Conservation (phyloP, 2,888 invertebrate species). For the Dicycla oo region DNA sequence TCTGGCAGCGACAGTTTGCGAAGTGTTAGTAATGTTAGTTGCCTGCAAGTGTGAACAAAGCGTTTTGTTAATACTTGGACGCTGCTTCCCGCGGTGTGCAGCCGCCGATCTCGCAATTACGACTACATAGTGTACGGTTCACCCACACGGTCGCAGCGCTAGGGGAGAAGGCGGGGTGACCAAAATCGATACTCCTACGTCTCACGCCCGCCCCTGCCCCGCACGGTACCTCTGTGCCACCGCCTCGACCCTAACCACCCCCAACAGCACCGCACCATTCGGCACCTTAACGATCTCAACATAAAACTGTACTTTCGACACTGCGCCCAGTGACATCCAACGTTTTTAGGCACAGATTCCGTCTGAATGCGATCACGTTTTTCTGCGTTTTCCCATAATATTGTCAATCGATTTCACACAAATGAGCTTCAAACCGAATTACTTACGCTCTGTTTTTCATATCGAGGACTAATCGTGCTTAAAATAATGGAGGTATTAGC, state of each 20-base stretch:
- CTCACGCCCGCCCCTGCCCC: slow-evolving; percentile 84
- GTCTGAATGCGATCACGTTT: slow-evolving; percentile 72
- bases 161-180: slow-evolving; percentile 87
- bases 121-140: slow-evolving; percentile 82
- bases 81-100: slow-evolving; percentile 74
- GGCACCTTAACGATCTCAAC: slow-evolving; percentile 82
- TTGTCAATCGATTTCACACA: slow-evolving; percentile 64
- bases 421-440: slow-evolving; percentile 45
- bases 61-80: slow-evolving; percentile 82
- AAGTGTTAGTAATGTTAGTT: slow-evolving; percentile 63
- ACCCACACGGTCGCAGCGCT: slow-evolving; percentile 88
- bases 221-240: slow-evolving; percentile 77
- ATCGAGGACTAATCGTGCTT: slow-evolving; percentile 26
- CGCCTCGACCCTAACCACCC: slow-evolving; percentile 88
- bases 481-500: slow-evolving; percentile 22
- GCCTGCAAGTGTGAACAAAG: slow-evolving; percentile 76
- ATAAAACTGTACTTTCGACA: slow-evolving; percentile 82
- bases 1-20: slow-evolving; percentile 70
- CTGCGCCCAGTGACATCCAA: slow-evolving; percentile 64
- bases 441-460: slow-evolving; percentile 25
- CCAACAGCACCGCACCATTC: slow-evolving; percentile 85
- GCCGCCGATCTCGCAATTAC: slow-evolving; percentile 79
- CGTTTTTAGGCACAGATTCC: slow-evolving; percentile 64
- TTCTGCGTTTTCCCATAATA: slow-evolving; percentile 70
- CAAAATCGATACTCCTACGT: slow-evolving; percentile 90